These are phyloP conservation scores for Hyalella azteca DNA, from an alignment of 2,888 invertebrate species.

Conservation along the genomic window DNA sequence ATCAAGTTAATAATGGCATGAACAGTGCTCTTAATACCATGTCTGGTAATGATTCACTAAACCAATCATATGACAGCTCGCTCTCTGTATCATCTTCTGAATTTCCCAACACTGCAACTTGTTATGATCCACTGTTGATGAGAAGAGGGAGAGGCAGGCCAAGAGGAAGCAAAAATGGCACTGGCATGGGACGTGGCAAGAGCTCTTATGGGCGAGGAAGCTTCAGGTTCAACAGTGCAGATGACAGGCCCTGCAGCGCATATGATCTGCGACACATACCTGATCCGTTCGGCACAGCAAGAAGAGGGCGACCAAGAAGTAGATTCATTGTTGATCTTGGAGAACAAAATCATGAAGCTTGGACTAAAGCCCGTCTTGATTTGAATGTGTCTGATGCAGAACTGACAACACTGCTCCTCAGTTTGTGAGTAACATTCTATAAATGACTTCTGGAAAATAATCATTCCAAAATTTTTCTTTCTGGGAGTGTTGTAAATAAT, in stretches of 20 bases:
- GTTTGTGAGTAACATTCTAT: constrained; percentile 48
- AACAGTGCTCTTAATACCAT: not conserved
- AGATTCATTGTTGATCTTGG: constrained; percentile 58
- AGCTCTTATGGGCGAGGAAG: constrained; percentile 22
- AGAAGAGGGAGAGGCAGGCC: constrained; percentile 54
- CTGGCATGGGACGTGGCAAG: constrained; percentile 45
- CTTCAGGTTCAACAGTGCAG: not conserved
- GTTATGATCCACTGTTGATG: constrained; percentile 42
- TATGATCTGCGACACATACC: constrained; percentile 55
- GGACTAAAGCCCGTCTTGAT: constrained; percentile 56
- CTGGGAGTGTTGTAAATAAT: not conserved
- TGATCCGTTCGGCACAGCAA: constrained; percentile 52
- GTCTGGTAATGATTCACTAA: constrained; percentile 24
- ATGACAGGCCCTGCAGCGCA: constrained; percentile 40
- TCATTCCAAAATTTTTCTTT: not conserved
- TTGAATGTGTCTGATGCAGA: constrained; percentile 57
- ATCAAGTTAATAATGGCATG: not conserved
- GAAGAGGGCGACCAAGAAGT: constrained; percentile 53
- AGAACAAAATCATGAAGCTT: constrained; percentile 57
- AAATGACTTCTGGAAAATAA: not conserved
- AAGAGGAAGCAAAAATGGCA: constrained; percentile 56
- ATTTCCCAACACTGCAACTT: constrained; percentile 38
- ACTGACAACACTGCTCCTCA: constrained; percentile 54
- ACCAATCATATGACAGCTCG: constrained; percentile 40
- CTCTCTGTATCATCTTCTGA: constrained; percentile 42